These are phyloP conservation scores for Apteryx owenii DNA, from an alignment of 2,113 vertebrate species.

Conservation along the genomic window DNA sequence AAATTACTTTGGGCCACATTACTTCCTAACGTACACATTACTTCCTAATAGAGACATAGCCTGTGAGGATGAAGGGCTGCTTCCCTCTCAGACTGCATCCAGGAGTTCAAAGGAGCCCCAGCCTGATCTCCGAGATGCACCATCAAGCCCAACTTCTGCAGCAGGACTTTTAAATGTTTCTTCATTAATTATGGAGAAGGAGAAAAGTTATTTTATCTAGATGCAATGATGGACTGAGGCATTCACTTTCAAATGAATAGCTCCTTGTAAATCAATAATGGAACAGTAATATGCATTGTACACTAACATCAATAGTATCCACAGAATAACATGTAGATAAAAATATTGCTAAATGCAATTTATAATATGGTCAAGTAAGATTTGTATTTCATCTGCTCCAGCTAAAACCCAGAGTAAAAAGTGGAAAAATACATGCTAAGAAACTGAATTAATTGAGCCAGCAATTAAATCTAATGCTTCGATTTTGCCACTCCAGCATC, in stretches of 20 bases:
- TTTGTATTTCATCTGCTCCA: neutral
- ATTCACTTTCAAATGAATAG: neutral
- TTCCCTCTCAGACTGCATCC: neutral
- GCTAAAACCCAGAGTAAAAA: neutral
- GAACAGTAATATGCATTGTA: neutral
- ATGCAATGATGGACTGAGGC: neutral
- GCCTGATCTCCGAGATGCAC: neutral
- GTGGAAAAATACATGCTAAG: constrained; percentile 3
- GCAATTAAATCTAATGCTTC: neutral
- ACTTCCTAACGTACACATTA: neutral
- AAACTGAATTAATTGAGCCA: neutral
- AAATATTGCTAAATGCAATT: neutral
- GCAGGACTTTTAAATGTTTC: neutral
- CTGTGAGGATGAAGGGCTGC: neutral
- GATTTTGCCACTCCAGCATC: neutral
- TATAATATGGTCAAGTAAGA: neutral
- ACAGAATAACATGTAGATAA: neutral
- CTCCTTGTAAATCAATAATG: neutral
- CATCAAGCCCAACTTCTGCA: neutral
- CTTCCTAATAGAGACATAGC: neutral
- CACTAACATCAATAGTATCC: neutral
- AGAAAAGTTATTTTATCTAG: neutral
- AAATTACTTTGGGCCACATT: neutral
- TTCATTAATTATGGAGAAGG: neutral
- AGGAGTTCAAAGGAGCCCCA: neutral